Evolutionary conservation across 1,140 invertebrate genomes (phyloP), one percentile per base, ranked within the genome.

Genomic region (Cataglyphis hispanica): DNA sequence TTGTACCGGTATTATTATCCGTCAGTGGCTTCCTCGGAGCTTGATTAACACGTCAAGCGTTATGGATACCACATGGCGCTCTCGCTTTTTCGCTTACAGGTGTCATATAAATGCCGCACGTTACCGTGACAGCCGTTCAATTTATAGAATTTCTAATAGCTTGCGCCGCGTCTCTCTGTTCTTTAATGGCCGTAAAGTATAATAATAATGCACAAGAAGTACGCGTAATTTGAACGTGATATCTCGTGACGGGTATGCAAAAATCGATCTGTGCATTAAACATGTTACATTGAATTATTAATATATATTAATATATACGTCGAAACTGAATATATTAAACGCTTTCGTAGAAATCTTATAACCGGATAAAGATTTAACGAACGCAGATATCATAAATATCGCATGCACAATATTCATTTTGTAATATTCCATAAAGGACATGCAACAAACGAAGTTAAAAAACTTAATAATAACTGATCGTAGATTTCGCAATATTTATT

Each of bases 31-130:
- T 56, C 64, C 69, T 77, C 72, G 31, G 31, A 19, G 72, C 69
- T 84, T 63, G 81, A 77, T 77, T 77, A 84, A 84, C 69, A 77
- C 40, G 58, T 84, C 72, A 76, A 76, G 72, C 69, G 61, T 84
- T 77, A 77, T 63, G 72, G 58, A 77, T 66, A 60, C 58, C 69
- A 58, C 70, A 66, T 50, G 56, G 43, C 60, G 69, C 46, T 66
- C 69, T 84, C 81, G 43, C 72, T 64, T 75, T 75, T 76, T 74
- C 72, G 69, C 43, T 77, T 84, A 66, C 81, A 77, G 43, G 43
- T 77, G 72, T 81, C 78, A 72, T 72, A 72, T 81, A 81, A 81
- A 72, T 63, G 78, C 78, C 78, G 78, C 25, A 22, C 66, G 75
- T 77, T 46, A 43, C 40, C 75, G 63, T 40, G 43, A 46, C 66